These are phyloP conservation scores for Platynereis dumerilii DNA, from an alignment of 2,888 invertebrate species.

Conservation along the genomic window DNA sequence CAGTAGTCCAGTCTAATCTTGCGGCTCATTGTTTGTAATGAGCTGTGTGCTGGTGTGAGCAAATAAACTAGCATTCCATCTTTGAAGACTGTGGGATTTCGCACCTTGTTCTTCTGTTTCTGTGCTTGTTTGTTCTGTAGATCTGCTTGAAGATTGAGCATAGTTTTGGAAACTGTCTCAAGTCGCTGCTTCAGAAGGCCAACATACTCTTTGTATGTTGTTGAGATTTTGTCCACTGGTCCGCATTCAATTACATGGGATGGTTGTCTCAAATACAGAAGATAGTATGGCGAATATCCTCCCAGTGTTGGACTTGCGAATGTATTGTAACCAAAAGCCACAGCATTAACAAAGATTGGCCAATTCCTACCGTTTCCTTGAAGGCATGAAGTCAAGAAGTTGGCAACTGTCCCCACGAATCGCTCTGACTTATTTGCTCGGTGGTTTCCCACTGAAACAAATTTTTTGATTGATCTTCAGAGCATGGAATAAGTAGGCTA, in stretches of 20 bases:
- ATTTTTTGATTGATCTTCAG: neutral
- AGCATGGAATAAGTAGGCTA: neutral
- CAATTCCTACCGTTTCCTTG: neutral
- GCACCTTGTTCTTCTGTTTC: neutral
- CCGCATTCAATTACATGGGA: neutral
- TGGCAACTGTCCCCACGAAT: neutral
- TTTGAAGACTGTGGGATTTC: neutral
- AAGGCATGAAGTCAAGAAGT: neutral
- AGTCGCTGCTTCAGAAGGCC: neutral
- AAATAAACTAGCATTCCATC: neutral
- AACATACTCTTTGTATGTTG: neutral
- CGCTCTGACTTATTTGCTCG: neutral
- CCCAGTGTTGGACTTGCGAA: neutral
- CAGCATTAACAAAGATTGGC: neutral
- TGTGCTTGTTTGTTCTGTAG: neutral
- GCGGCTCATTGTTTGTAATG: neutral
- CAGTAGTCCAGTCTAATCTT: neutral
- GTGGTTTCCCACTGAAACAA: neutral
- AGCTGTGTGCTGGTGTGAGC: neutral
- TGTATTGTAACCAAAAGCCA: neutral
- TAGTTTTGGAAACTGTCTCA: neutral
- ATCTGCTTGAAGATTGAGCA: neutral
- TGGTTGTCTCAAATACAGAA: neutral
- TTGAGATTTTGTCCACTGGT: neutral
- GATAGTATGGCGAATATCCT: neutral